Evolutionary conservation across 2,797 vertebrate genomes (phyloP), one percentile per base, ranked within the genome.

Genomic region (Hozukius guyotensis): DNA sequence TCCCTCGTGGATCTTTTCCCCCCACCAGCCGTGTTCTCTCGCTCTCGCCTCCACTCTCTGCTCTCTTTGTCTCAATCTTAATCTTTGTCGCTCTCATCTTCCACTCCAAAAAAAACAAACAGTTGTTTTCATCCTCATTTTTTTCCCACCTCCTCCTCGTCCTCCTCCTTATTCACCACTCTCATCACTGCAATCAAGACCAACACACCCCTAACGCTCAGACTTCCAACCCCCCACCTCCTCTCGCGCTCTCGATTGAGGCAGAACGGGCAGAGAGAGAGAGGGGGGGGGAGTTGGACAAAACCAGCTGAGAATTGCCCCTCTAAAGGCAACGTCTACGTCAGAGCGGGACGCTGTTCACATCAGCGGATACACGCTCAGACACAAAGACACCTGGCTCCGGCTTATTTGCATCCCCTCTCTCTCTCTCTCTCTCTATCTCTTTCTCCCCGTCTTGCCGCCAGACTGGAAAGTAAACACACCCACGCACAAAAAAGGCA

Each of bases 321-420:
- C 89, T 88, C 82, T 78, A 42, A 85, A 88, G 85, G 84, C 83
- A 81, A 57, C 78, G 71, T 89, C 90, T 85, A 94, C 93, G 85
- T 93, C 91, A 91, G 75, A 86, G 72, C 77, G 77, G 66, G 87
- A 91, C 59, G 82, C 90, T 77, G 78, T 80, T 90, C 91, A 82
- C 90, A 86, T 89, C 89, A 81, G 90, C 84, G 64, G 88, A 93
- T 84, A 72, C 85, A 46, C 92, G 16, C 84, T 87, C 87, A 79
- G 89, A 92, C 92, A 95, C 91, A 94, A 93, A 95, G 92, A 91
- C 92, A 90, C 91, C 91, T 93, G 89, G 77, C 84, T 91, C 70
- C 49, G 70, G 79, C 82, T 86, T 49, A 67, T 90, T 88, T 79
- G 83, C 85, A 77, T 92, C 82, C 78, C 77, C 84, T 25, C 63